These are phyloP conservation scores for Chaunax sp. DNA, from an alignment of 2,797 vertebrate genomes.

Conservation along the genomic window DNA sequence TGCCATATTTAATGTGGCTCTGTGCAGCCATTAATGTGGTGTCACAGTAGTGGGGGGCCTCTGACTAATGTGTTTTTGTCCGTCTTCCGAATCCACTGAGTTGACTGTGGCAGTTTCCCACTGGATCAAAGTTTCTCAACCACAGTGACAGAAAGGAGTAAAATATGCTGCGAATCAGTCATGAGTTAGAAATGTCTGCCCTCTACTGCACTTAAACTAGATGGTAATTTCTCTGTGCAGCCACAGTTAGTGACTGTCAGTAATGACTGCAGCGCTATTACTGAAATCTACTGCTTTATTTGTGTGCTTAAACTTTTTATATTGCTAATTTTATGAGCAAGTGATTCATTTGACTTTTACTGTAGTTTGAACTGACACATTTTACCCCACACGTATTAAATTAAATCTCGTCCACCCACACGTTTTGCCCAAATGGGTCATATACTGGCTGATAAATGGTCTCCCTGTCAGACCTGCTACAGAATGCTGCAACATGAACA, in stretches of 20 bases:
- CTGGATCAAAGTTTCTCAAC: conserved; percentile 33
- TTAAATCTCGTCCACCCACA: background rate
- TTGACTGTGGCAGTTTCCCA: conserved; percentile 37
- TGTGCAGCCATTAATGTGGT: conserved; percentile 34
- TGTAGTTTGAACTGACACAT: background rate
- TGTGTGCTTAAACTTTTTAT: background rate
- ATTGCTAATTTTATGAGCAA: background rate
- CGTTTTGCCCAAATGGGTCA: background rate
- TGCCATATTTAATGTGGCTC: conserved; percentile 51
- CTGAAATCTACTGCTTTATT: background rate
- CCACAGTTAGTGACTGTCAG: background rate
- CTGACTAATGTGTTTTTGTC: conserved; percentile 51
- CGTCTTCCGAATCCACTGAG: conserved; percentile 33
- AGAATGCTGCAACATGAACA: background rate
- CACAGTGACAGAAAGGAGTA: conserved; percentile 1
- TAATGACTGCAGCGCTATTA: background rate
- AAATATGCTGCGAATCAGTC: conserved; percentile 26
- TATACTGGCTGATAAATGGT: background rate
- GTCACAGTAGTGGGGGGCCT: conserved; percentile 38
- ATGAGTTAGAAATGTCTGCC: conserved; percentile 31
- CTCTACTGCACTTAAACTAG: conserved; percentile 12
- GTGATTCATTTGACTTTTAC: background rate
- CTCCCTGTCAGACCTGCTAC: background rate
- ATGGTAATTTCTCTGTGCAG: background rate
- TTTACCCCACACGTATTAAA: background rate